Conservation (phyloP, 92 coral and sea anemone genomes). For the Chrysogorgia sp. region DNA sequence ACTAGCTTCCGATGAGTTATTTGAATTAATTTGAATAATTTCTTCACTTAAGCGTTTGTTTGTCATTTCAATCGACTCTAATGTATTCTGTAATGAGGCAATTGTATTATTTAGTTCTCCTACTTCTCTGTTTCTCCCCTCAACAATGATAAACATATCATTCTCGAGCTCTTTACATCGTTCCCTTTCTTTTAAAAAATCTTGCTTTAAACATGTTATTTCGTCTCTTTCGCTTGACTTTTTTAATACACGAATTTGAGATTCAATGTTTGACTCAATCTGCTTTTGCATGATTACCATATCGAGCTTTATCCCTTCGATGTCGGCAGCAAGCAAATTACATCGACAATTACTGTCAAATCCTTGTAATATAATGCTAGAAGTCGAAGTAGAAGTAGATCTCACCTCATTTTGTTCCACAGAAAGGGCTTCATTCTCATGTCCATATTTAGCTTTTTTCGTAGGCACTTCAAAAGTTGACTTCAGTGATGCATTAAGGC, state of each 20-base stretch:
- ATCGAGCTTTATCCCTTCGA: too few relatives aligned
- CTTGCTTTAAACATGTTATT: not conserved
- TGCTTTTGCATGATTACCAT: too few relatives aligned
- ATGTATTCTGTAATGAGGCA: not conserved
- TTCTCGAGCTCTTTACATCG: not conserved
- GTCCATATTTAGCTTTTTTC: not conserved
- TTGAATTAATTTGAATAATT: conserved; percentile 5
- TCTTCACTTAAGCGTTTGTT: conserved; percentile 5
- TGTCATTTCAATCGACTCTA: not conserved
- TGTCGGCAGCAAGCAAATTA: too few relatives aligned
- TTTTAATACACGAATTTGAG: not conserved
- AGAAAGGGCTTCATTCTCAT: not conserved
- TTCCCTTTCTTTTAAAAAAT: not conserved
- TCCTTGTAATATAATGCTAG: not conserved
- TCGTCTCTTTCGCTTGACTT: conserved; percentile 1
- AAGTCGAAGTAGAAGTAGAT: too few relatives aligned
- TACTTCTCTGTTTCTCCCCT: conserved; percentile 1
- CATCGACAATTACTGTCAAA: not conserved
- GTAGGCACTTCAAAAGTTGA: not conserved
- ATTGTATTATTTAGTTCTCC: too few relatives aligned
- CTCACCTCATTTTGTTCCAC: conserved; percentile 4
- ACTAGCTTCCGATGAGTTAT: not conserved
- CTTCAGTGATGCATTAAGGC: not conserved
- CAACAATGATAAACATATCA: not conserved
- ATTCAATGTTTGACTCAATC: too few relatives aligned